Conservation (phyloP, 2,888 invertebrate species). For the Pemphredon lugubris region DNA sequence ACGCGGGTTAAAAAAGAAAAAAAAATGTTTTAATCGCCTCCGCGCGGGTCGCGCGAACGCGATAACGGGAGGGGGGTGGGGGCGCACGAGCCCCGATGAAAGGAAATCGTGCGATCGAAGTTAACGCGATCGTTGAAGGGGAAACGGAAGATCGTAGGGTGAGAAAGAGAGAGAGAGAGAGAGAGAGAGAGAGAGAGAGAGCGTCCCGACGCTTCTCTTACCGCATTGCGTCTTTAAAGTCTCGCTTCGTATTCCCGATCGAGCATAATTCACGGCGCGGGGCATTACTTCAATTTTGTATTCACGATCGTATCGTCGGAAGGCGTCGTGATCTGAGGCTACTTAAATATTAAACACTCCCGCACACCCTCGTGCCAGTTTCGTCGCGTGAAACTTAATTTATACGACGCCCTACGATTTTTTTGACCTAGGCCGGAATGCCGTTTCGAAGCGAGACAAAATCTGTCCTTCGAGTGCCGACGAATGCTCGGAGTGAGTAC, state of each 20-base stretch:
- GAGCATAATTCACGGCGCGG: neutral
- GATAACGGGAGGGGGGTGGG: too few relatives aligned
- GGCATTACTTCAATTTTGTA: neutral
- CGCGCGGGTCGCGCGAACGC: too few relatives aligned
- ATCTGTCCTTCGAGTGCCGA: slow-evolving; percentile 63
- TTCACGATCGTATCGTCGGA: neutral
- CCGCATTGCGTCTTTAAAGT: neutral
- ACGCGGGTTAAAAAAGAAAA: neutral
- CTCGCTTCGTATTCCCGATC: neutral
- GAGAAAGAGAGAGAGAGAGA: too few relatives aligned
- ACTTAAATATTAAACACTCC: slow-evolving; percentile 4
- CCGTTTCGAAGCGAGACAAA: slow-evolving; percentile 37
- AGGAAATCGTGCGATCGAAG: too few relatives aligned
- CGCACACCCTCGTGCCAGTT: slow-evolving; percentile 7
- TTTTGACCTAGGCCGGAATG: slow-evolving; percentile 14
- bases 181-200: too few relatives aligned
- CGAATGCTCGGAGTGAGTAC: too few relatives aligned
- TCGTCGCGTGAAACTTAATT: slow-evolving; percentile 43
- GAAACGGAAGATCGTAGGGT: too few relatives aligned
- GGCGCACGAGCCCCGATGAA: too few relatives aligned
- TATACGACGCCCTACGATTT: slow-evolving; percentile 39
- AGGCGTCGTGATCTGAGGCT: neutral
- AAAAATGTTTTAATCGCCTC: too few relatives aligned
- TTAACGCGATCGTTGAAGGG: too few relatives aligned
- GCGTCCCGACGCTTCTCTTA: too few relatives aligned